Conservation (phyloP, 2,888 invertebrate species). For the Agonopterix subpropinquella region DNA sequence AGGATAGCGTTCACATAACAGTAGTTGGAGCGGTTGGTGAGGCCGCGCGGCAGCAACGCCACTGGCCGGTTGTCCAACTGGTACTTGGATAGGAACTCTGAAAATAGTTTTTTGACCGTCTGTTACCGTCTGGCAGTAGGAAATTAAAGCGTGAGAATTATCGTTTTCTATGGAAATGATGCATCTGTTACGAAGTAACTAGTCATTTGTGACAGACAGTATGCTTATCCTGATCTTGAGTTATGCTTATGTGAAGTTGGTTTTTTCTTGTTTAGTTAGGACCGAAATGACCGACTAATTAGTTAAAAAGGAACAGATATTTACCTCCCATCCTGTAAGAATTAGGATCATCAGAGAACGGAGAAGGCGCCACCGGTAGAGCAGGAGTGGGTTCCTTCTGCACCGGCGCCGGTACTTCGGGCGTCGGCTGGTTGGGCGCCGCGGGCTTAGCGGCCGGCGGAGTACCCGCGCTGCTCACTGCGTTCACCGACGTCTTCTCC, state of each 20-base stretch:
- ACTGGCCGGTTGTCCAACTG: constrained; percentile 86
- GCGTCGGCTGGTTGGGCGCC: neutral
- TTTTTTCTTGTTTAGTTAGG: no score
- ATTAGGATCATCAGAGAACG: constrained; percentile 79
- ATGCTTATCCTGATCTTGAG: no score
- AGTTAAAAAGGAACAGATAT: neutral
- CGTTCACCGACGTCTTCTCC: constrained; percentile 41
- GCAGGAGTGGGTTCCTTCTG: constrained; percentile 48
- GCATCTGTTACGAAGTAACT: no score
- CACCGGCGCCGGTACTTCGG: constrained; percentile 22
- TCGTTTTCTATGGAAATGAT: no score
- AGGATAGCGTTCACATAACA: constrained; percentile 97
- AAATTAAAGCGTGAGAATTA: no score
- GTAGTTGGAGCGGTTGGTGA: constrained; percentile 95
- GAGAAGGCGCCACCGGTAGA: constrained; percentile 57
- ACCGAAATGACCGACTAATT: no score
- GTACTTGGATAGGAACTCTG: constrained; percentile 85
- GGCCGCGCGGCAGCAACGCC: constrained; percentile 90
- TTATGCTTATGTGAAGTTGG: no score
- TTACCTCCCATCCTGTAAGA: constrained; percentile 83
- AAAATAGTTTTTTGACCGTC: constrained; percentile 24
- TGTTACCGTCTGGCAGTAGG: no score
- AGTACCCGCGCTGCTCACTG: constrained; percentile 24
- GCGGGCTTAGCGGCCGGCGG: constrained; percentile 16
- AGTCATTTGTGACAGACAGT: no score